Evolutionary conservation across 1,140 invertebrate genomes (phyloP).

Genomic region (Phocides pigmalion): DNA sequence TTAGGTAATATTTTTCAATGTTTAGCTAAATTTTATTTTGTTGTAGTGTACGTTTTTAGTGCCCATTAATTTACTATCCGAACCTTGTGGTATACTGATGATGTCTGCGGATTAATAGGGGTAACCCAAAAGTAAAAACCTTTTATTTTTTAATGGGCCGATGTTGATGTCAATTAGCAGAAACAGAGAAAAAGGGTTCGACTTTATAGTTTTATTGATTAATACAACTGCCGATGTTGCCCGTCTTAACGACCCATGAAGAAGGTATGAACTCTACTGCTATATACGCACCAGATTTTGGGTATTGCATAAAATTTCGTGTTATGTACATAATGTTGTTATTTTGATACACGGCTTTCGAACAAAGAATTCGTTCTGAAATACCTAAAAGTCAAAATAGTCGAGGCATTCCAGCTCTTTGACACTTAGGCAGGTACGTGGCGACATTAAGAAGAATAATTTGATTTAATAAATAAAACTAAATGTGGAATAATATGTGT

Average conservation of each 20-base stretch:
- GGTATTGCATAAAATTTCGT: too few relatives aligned
- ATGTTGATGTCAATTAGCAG: slow-evolving; percentile 27
- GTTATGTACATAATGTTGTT: too few relatives aligned
- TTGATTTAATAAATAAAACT: too few relatives aligned
- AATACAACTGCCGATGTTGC: slow-evolving; percentile 17
- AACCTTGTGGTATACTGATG: neutral
- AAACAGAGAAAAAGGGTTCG: slow-evolving; percentile 25
- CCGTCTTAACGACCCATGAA: slow-evolving; percentile 16
- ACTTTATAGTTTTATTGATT: slow-evolving; percentile 32
- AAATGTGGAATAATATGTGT: too few relatives aligned
- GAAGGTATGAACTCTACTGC: neutral
- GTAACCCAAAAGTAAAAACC: neutral
- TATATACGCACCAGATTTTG: neutral
- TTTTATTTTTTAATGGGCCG: slow-evolving; percentile 1
- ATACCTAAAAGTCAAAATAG: too few relatives aligned
- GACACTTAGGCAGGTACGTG: too few relatives aligned
- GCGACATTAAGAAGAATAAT: too few relatives aligned
- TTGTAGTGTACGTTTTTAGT: too few relatives aligned
- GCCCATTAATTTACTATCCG: neutral
- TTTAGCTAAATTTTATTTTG: neutral
- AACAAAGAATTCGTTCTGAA: too few relatives aligned
- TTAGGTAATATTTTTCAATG: too few relatives aligned
- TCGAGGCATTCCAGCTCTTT: too few relatives aligned
- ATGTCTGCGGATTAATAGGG: neutral
- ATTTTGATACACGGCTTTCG: too few relatives aligned